A percentile compares a stretch with the other conserved stretches of the same genome.
phyloP scores from a whole-genome alignment of 2,113 vertebrate species.

The Apodemus speciosus region DNA sequence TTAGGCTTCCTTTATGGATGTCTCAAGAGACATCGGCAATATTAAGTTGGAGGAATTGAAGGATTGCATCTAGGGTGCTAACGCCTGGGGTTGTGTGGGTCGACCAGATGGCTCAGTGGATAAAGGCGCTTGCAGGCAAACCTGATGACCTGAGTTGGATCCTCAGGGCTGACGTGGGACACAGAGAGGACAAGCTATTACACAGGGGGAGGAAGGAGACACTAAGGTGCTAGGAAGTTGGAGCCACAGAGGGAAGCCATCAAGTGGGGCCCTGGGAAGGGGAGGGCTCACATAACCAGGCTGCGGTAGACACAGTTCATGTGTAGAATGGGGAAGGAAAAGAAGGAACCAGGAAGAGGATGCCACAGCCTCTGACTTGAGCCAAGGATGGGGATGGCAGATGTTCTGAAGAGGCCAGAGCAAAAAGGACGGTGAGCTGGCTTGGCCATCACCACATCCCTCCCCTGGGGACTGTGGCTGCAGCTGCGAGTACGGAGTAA shows the following conservation, averaged over 20 bases:
- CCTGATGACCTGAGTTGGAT: too few relatives aligned
- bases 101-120: too few relatives aligned
- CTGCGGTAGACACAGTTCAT: fast-evolving
- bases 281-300: not conserved
- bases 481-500: not conserved
- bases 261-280: not conserved
- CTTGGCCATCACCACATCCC: fast-evolving
- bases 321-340: not conserved
- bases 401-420: not conserved
- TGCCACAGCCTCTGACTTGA: not conserved
- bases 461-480: not conserved
- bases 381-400: not conserved
- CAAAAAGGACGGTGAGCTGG: not conserved
- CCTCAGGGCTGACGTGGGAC: too few relatives aligned
- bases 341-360: too few relatives aligned
- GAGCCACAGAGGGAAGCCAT: not conserved
- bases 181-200: too few relatives aligned
- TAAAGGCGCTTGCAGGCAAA: too few relatives aligned
- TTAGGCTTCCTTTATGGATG: not conserved
- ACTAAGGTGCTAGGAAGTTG: not conserved
- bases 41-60: not conserved
- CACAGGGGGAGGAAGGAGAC: not conserved
- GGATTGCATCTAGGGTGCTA: not conserved
- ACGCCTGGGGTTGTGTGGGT: not conserved
- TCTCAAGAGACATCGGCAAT: not conserved